Evolutionary conservation across 2,113 vertebrate species (phyloP).

Genomic region (Scortum barcoo): DNA sequence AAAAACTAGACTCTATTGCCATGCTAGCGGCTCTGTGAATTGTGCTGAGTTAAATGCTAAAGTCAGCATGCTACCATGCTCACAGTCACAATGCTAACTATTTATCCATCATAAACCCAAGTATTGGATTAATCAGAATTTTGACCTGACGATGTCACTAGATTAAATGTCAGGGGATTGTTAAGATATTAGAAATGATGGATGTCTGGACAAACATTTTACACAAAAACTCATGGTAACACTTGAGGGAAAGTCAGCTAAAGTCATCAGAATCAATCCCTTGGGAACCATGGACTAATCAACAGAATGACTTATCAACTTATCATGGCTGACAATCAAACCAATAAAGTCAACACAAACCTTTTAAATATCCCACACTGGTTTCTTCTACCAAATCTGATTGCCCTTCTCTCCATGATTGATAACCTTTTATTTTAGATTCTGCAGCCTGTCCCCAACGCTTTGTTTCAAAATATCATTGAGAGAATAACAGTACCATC

Average conservation of each 20-base stretch:
- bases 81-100: too few species aligned
- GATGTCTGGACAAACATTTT: too few species aligned
- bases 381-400: background rate
- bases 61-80: too few species aligned
- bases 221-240: too few species aligned
- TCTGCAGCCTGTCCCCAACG: background rate
- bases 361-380: background rate
- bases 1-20: too few species aligned
- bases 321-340: background rate
- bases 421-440: background rate
- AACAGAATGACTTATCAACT: too few species aligned
- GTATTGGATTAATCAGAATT: too few species aligned
- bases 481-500: background rate
- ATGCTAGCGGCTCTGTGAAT: too few species aligned
- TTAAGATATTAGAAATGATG: too few species aligned
- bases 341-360: background rate
- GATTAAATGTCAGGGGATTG: background rate
- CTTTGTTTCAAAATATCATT: background rate
- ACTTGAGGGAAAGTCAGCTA: too few species aligned
- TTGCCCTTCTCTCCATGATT: background rate
- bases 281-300: background rate
- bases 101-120: too few species aligned
- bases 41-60: too few species aligned
- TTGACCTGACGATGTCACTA: background rate
- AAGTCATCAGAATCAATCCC: background rate